Percentiles rank a stretch among this genome's conserved stretches.
phyloP scores from a whole-genome alignment of 2,888 invertebrate genomes.

The Pseudococcus longispinus region DNA sequence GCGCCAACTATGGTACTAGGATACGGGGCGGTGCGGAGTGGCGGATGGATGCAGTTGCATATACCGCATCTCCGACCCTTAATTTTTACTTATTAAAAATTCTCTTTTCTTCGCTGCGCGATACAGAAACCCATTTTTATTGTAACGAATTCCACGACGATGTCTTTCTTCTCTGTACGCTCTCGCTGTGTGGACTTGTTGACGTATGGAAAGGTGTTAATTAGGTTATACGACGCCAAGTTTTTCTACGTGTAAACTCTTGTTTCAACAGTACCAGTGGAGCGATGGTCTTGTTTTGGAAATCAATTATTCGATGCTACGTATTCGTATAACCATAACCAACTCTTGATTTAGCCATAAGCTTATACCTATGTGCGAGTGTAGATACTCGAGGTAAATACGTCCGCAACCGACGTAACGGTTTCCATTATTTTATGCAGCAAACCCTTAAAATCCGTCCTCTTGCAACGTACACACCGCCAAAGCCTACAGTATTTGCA shows the following conservation, averaged over 20 bases:
- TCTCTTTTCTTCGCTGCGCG: not conserved
- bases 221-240: not conserved
- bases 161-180: not conserved
- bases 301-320: not conserved
- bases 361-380: not conserved
- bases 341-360: not conserved
- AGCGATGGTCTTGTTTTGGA: not conserved
- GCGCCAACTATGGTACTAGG: not conserved
- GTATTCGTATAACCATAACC: not conserved
- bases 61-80: not conserved
- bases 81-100: slow-evolving; percentile 38
- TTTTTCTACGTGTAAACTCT: not conserved
- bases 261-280: too few species aligned
- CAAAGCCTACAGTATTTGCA: slow-evolving; percentile 23
- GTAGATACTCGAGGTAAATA: not conserved
- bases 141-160: not conserved
- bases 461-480: not conserved
- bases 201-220: slow-evolving; percentile 26
- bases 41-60: slow-evolving; percentile 27
- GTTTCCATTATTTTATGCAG: not conserved
- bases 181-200: not conserved
- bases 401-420: not conserved
- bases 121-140: not conserved
- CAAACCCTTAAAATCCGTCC: slow-evolving; percentile 33
- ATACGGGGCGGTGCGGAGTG: not conserved